phyloP scores from a whole-genome alignment of 2,797 vertebrate species.

The Schizopygopsis malacanthus region DNA sequence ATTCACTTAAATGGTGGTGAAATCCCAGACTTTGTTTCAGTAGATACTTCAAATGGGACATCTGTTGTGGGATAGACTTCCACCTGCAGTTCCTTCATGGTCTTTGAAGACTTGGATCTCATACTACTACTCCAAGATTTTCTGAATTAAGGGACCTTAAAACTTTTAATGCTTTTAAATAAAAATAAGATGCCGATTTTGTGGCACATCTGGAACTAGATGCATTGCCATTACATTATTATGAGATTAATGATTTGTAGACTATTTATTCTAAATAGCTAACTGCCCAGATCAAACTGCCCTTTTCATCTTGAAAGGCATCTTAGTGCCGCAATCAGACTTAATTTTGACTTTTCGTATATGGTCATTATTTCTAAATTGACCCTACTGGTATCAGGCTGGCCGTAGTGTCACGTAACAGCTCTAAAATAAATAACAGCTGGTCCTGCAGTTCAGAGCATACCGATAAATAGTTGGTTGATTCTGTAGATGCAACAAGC shows the following conservation, averaged over 20 bases:
- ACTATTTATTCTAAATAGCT: constrained; percentile 2
- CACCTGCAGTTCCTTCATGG: constrained; percentile 16
- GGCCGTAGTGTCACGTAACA: constrained; percentile 3
- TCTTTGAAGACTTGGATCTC: not conserved
- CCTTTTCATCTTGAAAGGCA: constrained; percentile 26
- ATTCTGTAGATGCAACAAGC: constrained; percentile 18
- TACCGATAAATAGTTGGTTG: constrained; percentile 4
- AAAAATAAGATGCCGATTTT: not conserved
- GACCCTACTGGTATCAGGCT: constrained; percentile 4
- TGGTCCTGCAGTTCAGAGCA: constrained; percentile 19
- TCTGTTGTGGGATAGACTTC: not conserved
- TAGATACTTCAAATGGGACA: constrained; percentile 1
- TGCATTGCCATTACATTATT: constrained; percentile 19
- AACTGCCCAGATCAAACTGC: constrained; percentile 8
- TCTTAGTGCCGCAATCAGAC: constrained; percentile 13
- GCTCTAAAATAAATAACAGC: constrained; percentile 41
- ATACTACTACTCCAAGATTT: not conserved
- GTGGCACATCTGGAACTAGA: not conserved
- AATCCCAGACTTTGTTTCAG: constrained; percentile 16
- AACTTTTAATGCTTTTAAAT: not conserved
- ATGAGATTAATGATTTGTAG: constrained; percentile 27
- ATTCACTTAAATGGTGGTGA: constrained; percentile 27
- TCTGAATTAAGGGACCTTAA: constrained; percentile 7
- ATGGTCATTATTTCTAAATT: constrained; percentile 29
- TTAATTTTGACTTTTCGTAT: not conserved